These are phyloP conservation scores for Trichopria drosophilae DNA, from an alignment of 2,888 invertebrate genomes.

Conservation along the genomic window DNA sequence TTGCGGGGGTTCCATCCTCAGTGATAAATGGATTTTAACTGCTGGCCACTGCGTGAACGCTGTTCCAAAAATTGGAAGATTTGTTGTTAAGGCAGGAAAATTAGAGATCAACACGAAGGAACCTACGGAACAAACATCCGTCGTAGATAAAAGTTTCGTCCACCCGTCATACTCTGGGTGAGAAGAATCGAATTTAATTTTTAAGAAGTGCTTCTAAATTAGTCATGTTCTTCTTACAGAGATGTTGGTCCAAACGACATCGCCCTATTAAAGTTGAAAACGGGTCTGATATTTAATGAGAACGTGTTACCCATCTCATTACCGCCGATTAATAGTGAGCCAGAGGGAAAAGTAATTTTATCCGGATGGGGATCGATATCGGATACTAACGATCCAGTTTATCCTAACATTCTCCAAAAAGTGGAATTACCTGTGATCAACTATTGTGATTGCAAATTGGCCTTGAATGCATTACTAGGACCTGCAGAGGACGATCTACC, in stretches of 20 bases:
- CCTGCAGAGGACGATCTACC: conserved; percentile 34
- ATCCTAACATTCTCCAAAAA: conserved; percentile 50
- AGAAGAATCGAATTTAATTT: conserved; percentile 15
- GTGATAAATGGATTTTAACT: conserved; percentile 32
- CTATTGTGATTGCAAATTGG: conserved; percentile 37
- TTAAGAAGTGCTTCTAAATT: conserved; percentile 52
- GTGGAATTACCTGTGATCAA: conserved; percentile 46
- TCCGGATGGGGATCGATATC: conserved; percentile 61
- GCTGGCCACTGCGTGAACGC: conserved; percentile 35
- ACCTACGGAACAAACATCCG: conserved; percentile 21
- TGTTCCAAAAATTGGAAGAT: conserved; percentile 11
- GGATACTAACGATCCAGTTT: conserved; percentile 24
- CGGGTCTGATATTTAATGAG: conserved; percentile 46
- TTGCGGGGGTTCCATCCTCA: conserved; percentile 35
- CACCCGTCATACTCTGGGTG: conserved; percentile 48
- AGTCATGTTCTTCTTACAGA: conserved; percentile 52
- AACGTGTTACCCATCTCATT: conserved; percentile 52
- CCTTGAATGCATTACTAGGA: conserved; percentile 38
- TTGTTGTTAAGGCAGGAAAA: conserved; percentile 36
- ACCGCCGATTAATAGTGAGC: conserved; percentile 44
- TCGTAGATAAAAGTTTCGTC: conserved; percentile 25
- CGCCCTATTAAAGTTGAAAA: conserved; percentile 58
- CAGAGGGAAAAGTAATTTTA: conserved; percentile 49
- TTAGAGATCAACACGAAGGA: conserved; percentile 12
- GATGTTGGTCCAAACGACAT: conserved; percentile 60